Base-by-base conservation (phyloP, 2,113 vertebrate species). In the Colistium nudipinnis region DNA sequence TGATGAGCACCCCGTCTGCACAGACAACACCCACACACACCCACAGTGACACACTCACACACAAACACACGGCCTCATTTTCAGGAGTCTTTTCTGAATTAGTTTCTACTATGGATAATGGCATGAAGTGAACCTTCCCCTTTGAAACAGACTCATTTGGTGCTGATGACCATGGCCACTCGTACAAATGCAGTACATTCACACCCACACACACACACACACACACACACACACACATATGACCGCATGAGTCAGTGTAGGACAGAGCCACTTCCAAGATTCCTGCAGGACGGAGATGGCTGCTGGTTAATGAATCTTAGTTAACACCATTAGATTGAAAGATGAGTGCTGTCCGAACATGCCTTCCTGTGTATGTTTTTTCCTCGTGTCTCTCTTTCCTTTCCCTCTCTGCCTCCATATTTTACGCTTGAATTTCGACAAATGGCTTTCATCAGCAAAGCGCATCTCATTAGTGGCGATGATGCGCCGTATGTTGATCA, bases 371-470 rank as follows among this genome's bases (percentile, higher is more conserved):
- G 68, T 81, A 41, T 81, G 73, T 62, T 64, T 71, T 41, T 17
- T 7, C 9, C 33, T 55, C 67, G 49, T 31, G 48, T 75, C 66
- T 69, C 67, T 80, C 74, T 68, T 49, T 79, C 61, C 64, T 82
- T 65, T 80, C 78, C 78, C 85, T 70, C 70, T 68, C 74, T 81
- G 62, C 70, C 66, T 70, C 78, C 19, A 62, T 89, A 81, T 87
- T 89, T 85, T 82, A 82, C 51, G 84, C 78, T 85, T 83, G 78
- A 88, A 90, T 88, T 84, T 91, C 87, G 76, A 91, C 80, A 80
- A 91, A 90, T 90, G 90, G 86, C 87, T 92, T 90, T 89, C 91
- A 92, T 92, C 90, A 91, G 89, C 90, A 91, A 91, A 89, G 85
- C 84, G 84, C 91, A 88, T 90, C 90, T 91, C 91, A 91, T 92